Evolutionary conservation across 2,113 vertebrate genomes (phyloP).

Genomic region (Aldabrachelys gigantea): DNA sequence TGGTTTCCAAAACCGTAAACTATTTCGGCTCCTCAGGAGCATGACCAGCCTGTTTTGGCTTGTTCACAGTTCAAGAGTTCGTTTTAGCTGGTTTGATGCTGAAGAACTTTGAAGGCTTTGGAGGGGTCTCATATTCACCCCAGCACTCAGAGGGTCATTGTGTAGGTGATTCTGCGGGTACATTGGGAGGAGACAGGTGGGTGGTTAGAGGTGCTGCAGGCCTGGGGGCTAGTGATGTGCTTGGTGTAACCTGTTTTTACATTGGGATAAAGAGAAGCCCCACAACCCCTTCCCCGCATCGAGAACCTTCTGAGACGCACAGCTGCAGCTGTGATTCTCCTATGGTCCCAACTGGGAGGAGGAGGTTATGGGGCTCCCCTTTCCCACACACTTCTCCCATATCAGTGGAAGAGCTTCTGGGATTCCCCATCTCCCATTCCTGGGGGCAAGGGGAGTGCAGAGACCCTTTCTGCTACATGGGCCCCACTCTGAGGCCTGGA

Average conservation of each 20-base stretch:
- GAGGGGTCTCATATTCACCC: neutral
- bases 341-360: neutral
- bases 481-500: neutral
- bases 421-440: neutral
- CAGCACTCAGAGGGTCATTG: accelerated
- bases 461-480: accelerated
- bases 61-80: neutral
- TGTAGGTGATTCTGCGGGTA: neutral
- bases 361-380: neutral
- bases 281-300: neutral
- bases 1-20: neutral
- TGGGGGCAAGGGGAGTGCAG: neutral
- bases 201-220: neutral
- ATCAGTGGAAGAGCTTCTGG: neutral
- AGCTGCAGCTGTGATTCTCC: neutral
- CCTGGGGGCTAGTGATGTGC: neutral
- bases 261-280: constrained; percentile 41
- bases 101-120: neutral
- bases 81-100: neutral
- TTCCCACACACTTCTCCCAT: neutral
- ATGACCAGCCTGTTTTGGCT: neutral
- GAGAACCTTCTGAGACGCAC: neutral
- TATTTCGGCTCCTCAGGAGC: neutral
- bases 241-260: constrained; percentile 56
- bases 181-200: neutral